Conservation (phyloP, 1,140 invertebrate genomes). For the Acromyrmex charruanus region DNA sequence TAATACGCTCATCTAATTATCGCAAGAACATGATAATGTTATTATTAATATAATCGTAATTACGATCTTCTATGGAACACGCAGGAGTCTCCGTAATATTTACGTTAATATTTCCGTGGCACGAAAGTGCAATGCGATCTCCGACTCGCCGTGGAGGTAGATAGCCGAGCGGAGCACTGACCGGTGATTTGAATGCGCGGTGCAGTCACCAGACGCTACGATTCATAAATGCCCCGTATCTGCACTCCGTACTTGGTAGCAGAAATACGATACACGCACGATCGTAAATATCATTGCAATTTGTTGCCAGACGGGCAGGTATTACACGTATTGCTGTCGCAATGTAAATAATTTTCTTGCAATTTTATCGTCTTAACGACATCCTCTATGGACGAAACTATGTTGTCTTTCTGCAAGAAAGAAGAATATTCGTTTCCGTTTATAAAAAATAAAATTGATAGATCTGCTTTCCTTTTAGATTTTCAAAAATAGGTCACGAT, state of each 20-base stretch:
- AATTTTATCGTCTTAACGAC: neutral
- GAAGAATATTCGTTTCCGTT: neutral
- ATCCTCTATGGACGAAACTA: neutral
- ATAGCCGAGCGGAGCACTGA: conserved; percentile 59
- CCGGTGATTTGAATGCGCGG: conserved; percentile 79
- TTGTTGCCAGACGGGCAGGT: neutral
- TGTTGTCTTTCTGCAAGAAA: neutral
- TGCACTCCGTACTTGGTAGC: neutral
- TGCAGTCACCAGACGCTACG: conserved; percentile 52
- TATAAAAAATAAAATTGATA: neutral
- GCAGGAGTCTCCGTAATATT: conserved; percentile 35
- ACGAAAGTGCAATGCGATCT: conserved; percentile 41
- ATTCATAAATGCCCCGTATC: conserved; percentile 46
- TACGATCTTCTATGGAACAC: conserved; percentile 9
- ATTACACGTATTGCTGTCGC: neutral
- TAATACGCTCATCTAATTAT: neutral
- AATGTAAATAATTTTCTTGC: neutral
- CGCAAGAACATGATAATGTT: neutral
- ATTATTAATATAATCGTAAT: conserved; percentile 2
- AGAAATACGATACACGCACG: conserved; percentile 43
- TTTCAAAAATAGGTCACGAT: neutral
- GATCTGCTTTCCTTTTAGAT: neutral
- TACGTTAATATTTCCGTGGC: conserved; percentile 40
- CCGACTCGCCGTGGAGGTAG: conserved; percentile 43
- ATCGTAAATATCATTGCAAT: conserved; percentile 18